phyloP scores from a whole-genome alignment of 2,113 vertebrate genomes.

The Callocephalon fimbriatum region DNA sequence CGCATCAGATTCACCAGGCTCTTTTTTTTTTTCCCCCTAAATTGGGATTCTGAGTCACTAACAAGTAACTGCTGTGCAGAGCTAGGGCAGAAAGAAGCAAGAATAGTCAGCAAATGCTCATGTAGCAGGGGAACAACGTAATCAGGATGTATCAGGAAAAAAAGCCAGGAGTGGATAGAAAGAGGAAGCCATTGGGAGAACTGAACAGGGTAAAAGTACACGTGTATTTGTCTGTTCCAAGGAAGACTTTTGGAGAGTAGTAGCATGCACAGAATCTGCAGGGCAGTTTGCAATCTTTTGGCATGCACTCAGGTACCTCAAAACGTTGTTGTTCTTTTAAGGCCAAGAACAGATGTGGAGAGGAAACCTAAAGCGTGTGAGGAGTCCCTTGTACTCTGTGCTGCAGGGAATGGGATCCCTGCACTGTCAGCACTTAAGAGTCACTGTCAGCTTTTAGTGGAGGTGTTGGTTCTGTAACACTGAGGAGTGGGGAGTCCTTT shows the following conservation, averaged over 20 bases:
- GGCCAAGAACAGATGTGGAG: neutral
- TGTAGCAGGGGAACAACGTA: neutral
- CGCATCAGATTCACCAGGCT: slow-evolving; percentile 51
- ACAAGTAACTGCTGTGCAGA: neutral
- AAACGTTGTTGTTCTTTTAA: neutral
- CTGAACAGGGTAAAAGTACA: neutral
- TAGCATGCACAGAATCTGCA: neutral
- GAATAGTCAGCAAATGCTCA: slow-evolving; percentile 2
- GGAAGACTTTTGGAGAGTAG: neutral
- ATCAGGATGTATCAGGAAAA: neutral
- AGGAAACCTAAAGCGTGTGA: neutral
- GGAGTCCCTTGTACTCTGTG: neutral
- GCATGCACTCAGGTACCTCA: neutral
- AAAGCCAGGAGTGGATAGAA: neutral
- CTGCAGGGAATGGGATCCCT: neutral
- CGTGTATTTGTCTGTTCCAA: neutral
- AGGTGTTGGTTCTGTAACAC: neutral
- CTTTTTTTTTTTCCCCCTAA: slow-evolving; percentile 62
- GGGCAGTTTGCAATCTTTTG: neutral
- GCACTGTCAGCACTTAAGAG: neutral
- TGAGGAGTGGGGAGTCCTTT: neutral
- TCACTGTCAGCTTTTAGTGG: neutral
- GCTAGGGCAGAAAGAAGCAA: neutral
- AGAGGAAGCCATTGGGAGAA: neutral
- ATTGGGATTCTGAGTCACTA: slow-evolving; percentile 42